Evolutionary conservation across 2,113 vertebrate genomes (phyloP).

Genomic region (Aleadryas rufinucha): DNA sequence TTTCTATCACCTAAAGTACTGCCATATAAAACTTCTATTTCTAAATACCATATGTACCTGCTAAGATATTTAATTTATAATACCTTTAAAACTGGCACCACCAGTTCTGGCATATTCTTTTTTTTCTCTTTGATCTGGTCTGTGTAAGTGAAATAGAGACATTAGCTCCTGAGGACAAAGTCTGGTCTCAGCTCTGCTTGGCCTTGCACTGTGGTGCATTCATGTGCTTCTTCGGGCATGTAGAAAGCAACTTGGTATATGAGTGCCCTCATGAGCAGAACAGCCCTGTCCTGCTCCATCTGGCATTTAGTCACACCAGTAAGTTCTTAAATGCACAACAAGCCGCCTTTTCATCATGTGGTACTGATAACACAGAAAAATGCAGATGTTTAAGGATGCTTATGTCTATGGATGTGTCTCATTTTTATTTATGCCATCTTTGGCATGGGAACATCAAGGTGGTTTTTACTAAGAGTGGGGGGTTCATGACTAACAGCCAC

Average conservation of each 20-base stretch:
- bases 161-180: background rate
- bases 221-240: background rate
- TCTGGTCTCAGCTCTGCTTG: background rate
- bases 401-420: background rate
- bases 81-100: conserved; percentile 4
- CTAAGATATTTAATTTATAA: conserved; percentile 11
- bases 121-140: background rate
- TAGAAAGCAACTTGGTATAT: background rate
- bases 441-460: background rate
- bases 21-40: background rate
- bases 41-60: background rate
- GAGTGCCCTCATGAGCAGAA: background rate
- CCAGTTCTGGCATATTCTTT: background rate
- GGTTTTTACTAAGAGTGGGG: background rate
- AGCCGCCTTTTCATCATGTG: background rate
- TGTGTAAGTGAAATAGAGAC: background rate
- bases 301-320: background rate
- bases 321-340: background rate
- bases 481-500: background rate
- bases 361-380: background rate
- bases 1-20: background rate
- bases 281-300: background rate
- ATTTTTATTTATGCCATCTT: background rate
- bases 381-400: background rate
- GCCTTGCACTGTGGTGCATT: background rate